These are phyloP conservation scores for Plutomurus gul DNA, from an alignment of 1,140 invertebrate species.

Conservation along the genomic window DNA sequence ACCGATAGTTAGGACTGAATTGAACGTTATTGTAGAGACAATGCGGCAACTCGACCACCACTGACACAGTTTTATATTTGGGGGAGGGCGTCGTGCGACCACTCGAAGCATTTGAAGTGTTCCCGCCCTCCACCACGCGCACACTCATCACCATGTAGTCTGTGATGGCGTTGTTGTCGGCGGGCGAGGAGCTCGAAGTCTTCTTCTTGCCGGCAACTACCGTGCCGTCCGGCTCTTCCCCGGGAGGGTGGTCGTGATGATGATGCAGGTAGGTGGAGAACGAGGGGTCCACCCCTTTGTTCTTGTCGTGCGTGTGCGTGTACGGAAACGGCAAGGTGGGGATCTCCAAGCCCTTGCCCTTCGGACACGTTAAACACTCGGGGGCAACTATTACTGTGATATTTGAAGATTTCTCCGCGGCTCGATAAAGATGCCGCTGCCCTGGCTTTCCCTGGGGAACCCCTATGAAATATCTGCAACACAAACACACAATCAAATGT, in stretches of 20 bases:
- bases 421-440: conserved; percentile 74
- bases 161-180: neutral
- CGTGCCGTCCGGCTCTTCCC: neutral
- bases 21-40: conserved; percentile 51
- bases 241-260: conserved; percentile 3
- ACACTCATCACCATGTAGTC: neutral
- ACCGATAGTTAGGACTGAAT: conserved; percentile 57
- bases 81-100: neutral
- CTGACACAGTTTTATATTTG: neutral
- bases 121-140: neutral
- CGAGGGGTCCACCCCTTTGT: conserved; percentile 59
- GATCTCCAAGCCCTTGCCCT: neutral
- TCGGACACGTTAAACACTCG: conserved; percentile 64
- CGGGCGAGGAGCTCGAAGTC: too few relatives aligned
- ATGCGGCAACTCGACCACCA: conserved; percentile 46
- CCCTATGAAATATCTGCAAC: conserved; percentile 70
- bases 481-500: conserved; percentile 7
- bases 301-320: conserved; percentile 54
- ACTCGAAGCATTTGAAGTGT: neutral
- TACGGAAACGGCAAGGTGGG: neutral
- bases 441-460: conserved; percentile 70
- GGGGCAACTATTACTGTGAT: conserved; percentile 39
- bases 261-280: conserved; percentile 55
- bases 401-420: conserved; percentile 59
- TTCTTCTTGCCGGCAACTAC: too few relatives aligned